Evolutionary conservation across 2,113 vertebrate genomes (phyloP), one percentile per base, ranked within the genome.

Genomic region (Anser cygnoides): DNA sequence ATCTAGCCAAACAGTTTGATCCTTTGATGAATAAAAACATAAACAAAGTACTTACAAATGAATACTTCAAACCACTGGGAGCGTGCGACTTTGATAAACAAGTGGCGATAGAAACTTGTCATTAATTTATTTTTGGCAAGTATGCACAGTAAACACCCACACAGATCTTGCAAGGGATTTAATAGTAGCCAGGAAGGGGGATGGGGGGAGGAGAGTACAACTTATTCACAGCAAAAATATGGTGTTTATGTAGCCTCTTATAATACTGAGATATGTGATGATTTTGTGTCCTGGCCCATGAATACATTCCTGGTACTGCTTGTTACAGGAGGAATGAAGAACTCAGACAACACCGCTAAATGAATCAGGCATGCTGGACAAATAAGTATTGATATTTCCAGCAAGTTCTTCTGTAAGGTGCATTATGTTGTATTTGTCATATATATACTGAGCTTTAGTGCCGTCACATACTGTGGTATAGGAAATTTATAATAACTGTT

Each of bases 21-120:
- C 22, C 10, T 46, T 75, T 25, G 21, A 16, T 74, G 43, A 22
- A 37, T 35, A 33, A 74, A 77, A 73, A 8, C 17, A n/a, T 81
- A 43, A 23, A 28, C 2, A 1, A 13, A 11, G 3, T 29, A 5
- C 19, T 66, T 65, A 25, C 1, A 89, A 29, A 46, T 13, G 2
- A 59, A 52, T 4, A 14, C 20, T 43, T 67, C 16, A 41, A 14
- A 33, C 12, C 13, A 5, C 1, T 21, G 23, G 37, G 22, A 68
- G 25, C 6, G 9, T 71, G 16, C 12, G 43, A 4, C 20, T 52
- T 54, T 35, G n/a, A 46, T 25, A 84, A 81, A 44, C 3, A 10
- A 21, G 1, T 20, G 20, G 19, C 29, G 31, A 33, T 50, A 66
- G 22, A 29, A 37, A 52, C 8, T 57, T 57, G 6, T 58, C 25